Conservation (phyloP, 2,797 vertebrate genomes). For the Dryobates pubescens region DNA sequence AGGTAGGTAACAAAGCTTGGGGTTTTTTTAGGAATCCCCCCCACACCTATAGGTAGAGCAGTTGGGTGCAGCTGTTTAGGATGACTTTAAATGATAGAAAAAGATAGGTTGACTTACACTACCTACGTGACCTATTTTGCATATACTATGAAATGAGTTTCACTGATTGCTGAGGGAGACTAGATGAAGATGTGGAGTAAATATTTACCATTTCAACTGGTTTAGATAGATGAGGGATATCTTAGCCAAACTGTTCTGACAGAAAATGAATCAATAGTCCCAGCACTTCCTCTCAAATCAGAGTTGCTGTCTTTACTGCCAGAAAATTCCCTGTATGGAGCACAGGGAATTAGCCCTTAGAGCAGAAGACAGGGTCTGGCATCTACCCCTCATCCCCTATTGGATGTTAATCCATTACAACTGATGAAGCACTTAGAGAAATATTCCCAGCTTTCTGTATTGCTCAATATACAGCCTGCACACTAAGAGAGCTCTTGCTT, state of each 20-base stretch:
- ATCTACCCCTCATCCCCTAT: not conserved
- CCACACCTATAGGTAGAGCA: accelerated
- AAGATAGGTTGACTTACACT: accelerated
- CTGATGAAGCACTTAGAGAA: not conserved
- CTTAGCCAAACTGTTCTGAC: not conserved
- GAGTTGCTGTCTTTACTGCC: not conserved
- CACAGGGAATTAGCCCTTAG: not conserved
- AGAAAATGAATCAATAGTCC: accelerated
- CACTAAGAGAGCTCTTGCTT: not conserved
- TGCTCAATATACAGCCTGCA: not conserved
- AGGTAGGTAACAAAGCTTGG: not conserved
- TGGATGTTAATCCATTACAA: not conserved
- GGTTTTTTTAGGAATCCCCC: accelerated
- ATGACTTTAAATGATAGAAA: accelerated
- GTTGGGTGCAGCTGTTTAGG: not conserved
- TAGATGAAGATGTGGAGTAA: not conserved
- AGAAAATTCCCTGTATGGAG: not conserved
- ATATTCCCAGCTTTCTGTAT: not conserved
- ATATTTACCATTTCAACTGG: not conserved
- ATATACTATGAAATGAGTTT: not conserved
- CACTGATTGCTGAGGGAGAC: not conserved
- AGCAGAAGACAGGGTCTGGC: not conserved
- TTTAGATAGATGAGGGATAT: not conserved
- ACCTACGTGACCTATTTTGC: accelerated
- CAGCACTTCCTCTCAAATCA: not conserved